Evolutionary conservation across 2,888 invertebrate genomes (phyloP), one percentile per base, ranked within the genome.

Genomic region (Drosophila buzzatii): DNA sequence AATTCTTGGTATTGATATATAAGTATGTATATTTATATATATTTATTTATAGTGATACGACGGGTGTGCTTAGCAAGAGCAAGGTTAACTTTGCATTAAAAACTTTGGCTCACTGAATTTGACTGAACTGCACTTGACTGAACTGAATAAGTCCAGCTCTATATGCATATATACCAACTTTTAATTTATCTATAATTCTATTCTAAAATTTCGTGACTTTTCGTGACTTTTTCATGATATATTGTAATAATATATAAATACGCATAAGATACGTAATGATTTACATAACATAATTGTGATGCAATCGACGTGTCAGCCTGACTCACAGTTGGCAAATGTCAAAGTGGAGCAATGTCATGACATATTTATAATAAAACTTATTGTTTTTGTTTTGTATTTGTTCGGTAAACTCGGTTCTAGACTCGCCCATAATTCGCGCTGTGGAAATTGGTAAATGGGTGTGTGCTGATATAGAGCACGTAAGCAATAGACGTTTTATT

Each of bases 311-410:
- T 27, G 12, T 16, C 23, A 39, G 10, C 23, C 12, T 76, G 64
- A 79, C 58, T 73, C 78, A 79, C 55, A 51, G 39, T 37, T 51
- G 47, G 23, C 45, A 59, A 62, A 67, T 59, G 35, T 9, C 3
- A 55, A 56, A 70, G 45, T 77, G 61, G 66, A 39, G 45, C 77
- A 77, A 79, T 58, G 76, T 61, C 60, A 55, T 33, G 72, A 47
- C 59, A 66, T 57, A 59, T 52, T 61, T 45, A 23, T 45, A 49
- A 33, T 27, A 61, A 20, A 61, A 49, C 47, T 31, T 62, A 33
- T 16, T 39, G 7, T 39, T n/a, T 61, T 39, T 77, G 45, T n/a
- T 10, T 27, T 3, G 27, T 58, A 35, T 61, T 39, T 77, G 45
- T n/a, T 10, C 27, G 5, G 52, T 1, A 44, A 60, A 68, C 27